These are phyloP conservation scores for Pyrrhosoma nymphula DNA, from an alignment of 2,888 invertebrate species.

Conservation along the genomic window DNA sequence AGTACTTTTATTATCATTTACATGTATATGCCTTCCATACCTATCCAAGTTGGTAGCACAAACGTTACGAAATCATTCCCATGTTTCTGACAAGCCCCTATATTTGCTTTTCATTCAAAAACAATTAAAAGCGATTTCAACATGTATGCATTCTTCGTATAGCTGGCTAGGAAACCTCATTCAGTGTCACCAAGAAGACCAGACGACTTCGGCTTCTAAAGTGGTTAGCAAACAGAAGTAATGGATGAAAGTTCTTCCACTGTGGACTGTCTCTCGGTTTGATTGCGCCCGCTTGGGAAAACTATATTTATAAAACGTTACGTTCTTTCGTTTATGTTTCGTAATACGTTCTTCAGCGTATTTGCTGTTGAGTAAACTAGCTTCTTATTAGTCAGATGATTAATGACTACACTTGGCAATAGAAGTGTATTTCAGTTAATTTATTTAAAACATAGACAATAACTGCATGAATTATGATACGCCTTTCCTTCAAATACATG, in stretches of 20 bases:
- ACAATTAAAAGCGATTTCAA: not conserved
- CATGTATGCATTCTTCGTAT: not conserved
- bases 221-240: not conserved
- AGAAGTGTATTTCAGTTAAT: too few species aligned
- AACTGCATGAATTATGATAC: too few species aligned
- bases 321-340: too few species aligned
- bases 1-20: too few species aligned
- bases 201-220: not conserved
- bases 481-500: too few species aligned
- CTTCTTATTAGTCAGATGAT: too few species aligned
- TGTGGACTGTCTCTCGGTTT: not conserved
- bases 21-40: too few species aligned
- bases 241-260: not conserved
- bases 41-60: not conserved
- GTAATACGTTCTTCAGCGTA: not conserved
- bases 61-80: not conserved
- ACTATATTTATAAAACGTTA: not conserved
- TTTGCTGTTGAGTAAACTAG: not conserved
- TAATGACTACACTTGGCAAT: too few species aligned
- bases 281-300: not conserved
- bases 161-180: not conserved
- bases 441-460: too few species aligned
- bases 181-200: not conserved
- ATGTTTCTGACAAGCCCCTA: not conserved
- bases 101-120: not conserved